Conservation (phyloP, 2,888 invertebrate genomes). For the Nycteola revayana region DNA sequence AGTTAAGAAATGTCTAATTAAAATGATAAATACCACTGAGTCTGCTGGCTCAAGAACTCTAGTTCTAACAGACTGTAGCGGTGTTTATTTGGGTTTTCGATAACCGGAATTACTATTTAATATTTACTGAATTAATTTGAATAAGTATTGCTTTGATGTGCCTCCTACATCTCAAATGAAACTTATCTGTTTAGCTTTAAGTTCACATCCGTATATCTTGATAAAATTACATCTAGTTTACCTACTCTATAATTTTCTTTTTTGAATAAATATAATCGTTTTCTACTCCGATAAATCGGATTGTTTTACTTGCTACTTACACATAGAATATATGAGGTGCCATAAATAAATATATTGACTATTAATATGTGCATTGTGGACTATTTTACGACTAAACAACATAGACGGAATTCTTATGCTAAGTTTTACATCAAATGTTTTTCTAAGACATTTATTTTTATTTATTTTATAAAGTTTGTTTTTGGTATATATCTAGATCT, state of each 20-base stretch:
- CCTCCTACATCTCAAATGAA: conserved; percentile 59
- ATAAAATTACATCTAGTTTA: conserved; percentile 5
- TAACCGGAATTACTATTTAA: too few relatives aligned
- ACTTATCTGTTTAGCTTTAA: conserved; percentile 42
- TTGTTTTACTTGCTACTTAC: conserved; percentile 28
- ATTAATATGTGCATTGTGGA: conserved; percentile 38
- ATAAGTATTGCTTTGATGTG: conserved; percentile 53
- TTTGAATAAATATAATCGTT: conserved; percentile 17
- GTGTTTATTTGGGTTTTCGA: conserved; percentile 50
- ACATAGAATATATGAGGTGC: conserved; percentile 32
- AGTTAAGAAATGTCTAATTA: neutral
- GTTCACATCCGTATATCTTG: conserved; percentile 52
- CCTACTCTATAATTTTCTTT: conserved; percentile 12
- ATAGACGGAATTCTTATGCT: conserved; percentile 29
- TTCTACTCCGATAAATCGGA: conserved; percentile 20
- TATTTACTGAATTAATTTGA: conserved; percentile 1
- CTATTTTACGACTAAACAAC: conserved; percentile 28
- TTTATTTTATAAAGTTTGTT: too few relatives aligned
- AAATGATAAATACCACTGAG: conserved; percentile 59
- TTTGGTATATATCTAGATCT: too few relatives aligned
- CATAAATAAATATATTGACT: conserved; percentile 25
- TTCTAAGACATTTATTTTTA: too few relatives aligned
- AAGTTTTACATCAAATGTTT: conserved; percentile 19
- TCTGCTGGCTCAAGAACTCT: conserved; percentile 77
- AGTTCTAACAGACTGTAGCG: conserved; percentile 69